phyloP scores from a whole-genome alignment of 2,113 vertebrate genomes.

The Actenoides lindsayi region DNA sequence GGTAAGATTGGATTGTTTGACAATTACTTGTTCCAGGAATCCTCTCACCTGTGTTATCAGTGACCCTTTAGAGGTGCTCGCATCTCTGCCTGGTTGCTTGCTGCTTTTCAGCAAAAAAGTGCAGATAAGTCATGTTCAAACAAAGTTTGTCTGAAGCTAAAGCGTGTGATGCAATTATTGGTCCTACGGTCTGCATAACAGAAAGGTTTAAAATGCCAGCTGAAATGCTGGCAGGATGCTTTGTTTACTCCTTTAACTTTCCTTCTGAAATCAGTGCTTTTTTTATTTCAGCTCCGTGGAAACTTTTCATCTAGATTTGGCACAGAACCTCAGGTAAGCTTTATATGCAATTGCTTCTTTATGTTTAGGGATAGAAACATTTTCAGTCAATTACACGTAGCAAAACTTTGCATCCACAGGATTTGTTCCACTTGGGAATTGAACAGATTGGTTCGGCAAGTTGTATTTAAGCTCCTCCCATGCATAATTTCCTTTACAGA shows the following conservation, averaged over 20 bases:
- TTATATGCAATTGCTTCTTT: neutral
- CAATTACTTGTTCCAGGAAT: neutral
- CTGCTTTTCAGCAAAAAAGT: neutral
- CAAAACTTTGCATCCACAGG: neutral
- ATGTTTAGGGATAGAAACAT: neutral
- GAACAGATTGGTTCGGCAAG: neutral
- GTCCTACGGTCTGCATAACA: accelerated
- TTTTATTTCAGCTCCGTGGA: conserved; percentile 73
- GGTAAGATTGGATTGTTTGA: neutral
- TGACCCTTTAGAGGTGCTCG: neutral
- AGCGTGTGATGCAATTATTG: neutral
- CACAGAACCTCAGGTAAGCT: conserved; percentile 78
- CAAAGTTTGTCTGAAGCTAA: neutral
- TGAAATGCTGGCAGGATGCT: neutral
- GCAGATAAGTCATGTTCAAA: neutral
- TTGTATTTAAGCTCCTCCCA: neutral
- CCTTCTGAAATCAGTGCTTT: conserved; percentile 27
- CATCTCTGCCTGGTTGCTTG: neutral
- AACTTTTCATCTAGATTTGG: conserved; percentile 40
- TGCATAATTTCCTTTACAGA: neutral
- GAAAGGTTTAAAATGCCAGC: neutral
- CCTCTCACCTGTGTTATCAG: neutral
- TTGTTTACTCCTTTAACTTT: neutral
- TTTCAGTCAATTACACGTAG: neutral
- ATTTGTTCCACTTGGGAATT: neutral